Percentiles rank a stretch among this genome's conserved stretches.
Evolutionary conservation across 2,888 invertebrate genomes (phyloP).

Genomic region (Cybosia mesomella): DNA sequence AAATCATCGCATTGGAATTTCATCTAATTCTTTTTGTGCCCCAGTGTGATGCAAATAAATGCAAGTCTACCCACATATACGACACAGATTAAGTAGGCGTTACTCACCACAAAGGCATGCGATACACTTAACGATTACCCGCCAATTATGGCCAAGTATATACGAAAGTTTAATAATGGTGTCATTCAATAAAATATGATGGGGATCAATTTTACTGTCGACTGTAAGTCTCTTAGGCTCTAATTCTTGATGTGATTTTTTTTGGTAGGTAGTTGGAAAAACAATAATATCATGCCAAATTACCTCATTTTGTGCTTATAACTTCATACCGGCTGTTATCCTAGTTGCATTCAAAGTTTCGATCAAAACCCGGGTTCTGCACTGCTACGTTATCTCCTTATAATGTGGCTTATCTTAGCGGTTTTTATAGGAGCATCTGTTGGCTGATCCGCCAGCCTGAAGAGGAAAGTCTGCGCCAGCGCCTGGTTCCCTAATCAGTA

Average conservation of each 20-base stretch:
- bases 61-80: conserved; percentile 28
- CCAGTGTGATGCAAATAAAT: conserved; percentile 19
- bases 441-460: neutral
- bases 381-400: too few relatives aligned
- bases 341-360: neutral
- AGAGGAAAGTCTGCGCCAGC: neutral
- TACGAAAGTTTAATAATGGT: conserved; percentile 49
- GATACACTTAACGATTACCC: conserved; percentile 52
- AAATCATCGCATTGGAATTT: conserved; percentile 16
- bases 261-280: neutral
- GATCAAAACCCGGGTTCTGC: too few relatives aligned
- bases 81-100: conserved; percentile 46
- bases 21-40: conserved; percentile 5
- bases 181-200: conserved; percentile 54
- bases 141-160: conserved; percentile 54
- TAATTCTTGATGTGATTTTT: neutral
- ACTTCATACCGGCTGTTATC: neutral
- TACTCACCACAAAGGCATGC: conserved; percentile 56
- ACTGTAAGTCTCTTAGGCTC: conserved; percentile 13
- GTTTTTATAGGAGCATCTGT: neutral
- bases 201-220: conserved; percentile 40
- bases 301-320: neutral
- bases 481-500: neutral
- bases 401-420: neutral
- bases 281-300: neutral